Percentiles rank a stretch among this genome's conserved stretches.
Conservation (phyloP, 1,140 invertebrate species). For the Brachionus asplanchnoidis region DNA sequence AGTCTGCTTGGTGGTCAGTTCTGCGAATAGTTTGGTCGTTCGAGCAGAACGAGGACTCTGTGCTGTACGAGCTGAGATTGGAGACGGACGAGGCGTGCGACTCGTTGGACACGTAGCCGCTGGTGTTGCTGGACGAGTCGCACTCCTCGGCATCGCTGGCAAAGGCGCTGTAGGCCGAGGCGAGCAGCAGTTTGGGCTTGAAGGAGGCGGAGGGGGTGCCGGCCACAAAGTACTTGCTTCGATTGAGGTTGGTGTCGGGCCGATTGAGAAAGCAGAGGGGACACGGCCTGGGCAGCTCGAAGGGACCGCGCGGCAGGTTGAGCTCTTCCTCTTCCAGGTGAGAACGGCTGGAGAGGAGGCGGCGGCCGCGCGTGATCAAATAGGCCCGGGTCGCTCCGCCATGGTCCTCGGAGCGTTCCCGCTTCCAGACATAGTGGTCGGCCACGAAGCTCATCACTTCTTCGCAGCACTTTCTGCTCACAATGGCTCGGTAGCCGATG, state of each 20-base stretch:
- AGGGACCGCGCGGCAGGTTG: slow-evolving; percentile 44
- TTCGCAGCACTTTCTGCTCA: slow-evolving; percentile 60
- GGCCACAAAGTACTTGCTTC: not conserved
- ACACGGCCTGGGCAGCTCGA: slow-evolving; percentile 36
- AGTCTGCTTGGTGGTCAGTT: not conserved
- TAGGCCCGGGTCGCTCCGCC: slow-evolving; percentile 52
- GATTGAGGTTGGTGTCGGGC: not conserved
- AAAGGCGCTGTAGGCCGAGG: not conserved
- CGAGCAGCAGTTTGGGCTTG: not conserved
- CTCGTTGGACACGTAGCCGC: not conserved
- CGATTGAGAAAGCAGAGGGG: slow-evolving; percentile 1
- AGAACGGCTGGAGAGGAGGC: slow-evolving; percentile 43
- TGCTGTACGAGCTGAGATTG: not conserved
- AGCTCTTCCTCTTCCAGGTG: slow-evolving; percentile 49
- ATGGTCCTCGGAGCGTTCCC: slow-evolving; percentile 51
- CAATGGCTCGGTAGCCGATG: slow-evolving; percentile 60
- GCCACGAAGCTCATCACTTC: slow-evolving; percentile 57
- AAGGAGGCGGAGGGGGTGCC: not conserved
- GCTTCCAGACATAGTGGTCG: slow-evolving; percentile 50
- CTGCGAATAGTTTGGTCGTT: not conserved
- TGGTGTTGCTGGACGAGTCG: not conserved
- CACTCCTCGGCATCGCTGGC: not conserved
- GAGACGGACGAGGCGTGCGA: not conserved
- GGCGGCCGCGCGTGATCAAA: slow-evolving; percentile 42
- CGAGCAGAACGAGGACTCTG: not conserved